Base-by-base conservation (phyloP, 1,140 invertebrate genomes). In the Scaptomyza pallida region DNA sequence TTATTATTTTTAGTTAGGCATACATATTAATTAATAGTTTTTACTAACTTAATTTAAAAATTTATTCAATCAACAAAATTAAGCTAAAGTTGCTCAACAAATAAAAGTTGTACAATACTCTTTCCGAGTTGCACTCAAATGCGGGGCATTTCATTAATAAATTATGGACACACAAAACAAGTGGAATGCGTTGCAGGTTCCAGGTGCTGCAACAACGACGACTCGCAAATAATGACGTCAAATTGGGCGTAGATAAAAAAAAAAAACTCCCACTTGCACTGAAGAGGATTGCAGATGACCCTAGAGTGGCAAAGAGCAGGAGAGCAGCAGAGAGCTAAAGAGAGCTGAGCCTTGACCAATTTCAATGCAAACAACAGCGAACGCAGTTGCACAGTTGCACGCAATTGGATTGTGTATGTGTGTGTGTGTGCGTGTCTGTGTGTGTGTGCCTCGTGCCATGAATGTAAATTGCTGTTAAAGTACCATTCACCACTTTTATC, bases 381-480 rank as follows among this genome's bases (percentile, higher is more conserved):
- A 30, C 8, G 8, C 17, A 37, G 19, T 23, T 37, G 19, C 10
- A 10, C 17, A 37, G 19, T 23, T 37, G 19, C 10, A 10, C 17
- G 41, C 17, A n/a, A 30, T 54, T 16, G 37, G 16, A 33, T 56
- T 23, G 48, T 40, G 13, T 50, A 26, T 23, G 23, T 9, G 8
- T 30, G 26, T 30, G 26, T 30, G 26, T n/a, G n/a, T 21, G 19
- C 4, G 19, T 21, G 19, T 21, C 2, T 21, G 19, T 21, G 19
- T 30, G 26, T 30, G 5, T 8, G 40, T 68, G 68, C 75, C 63
- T 63, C 70, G 71, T 63, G 73, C 41, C 60, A 55, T 56, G 74
- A 77, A 77, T 78, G 48, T 57, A 78, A 75, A 80, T 72, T 56
- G 47, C 60, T 65, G 71, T 75, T 82, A 72, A 78, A 83, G 65